Conservation (phyloP, 2,797 vertebrate species). For the Strix occidentalis region DNA sequence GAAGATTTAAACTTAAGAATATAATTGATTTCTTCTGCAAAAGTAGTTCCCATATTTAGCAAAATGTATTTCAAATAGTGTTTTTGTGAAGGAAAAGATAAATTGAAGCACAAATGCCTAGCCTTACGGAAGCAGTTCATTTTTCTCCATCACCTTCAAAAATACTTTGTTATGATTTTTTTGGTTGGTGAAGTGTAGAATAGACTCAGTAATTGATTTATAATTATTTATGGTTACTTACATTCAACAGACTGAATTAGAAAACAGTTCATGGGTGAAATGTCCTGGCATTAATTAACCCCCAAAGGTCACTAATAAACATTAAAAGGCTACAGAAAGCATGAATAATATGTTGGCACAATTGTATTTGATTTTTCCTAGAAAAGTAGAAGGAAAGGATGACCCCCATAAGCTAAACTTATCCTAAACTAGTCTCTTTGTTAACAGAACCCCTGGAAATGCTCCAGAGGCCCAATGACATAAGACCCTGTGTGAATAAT, state of each 20-base stretch:
- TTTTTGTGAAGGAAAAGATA: conserved; percentile 46
- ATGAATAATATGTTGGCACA: background rate
- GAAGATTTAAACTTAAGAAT: conserved; percentile 55
- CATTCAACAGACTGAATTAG: conserved; percentile 44
- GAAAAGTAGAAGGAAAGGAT: background rate
- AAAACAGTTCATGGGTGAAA: conserved; percentile 25
- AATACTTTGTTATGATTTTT: conserved; percentile 13
- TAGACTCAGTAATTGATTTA: conserved; percentile 33
- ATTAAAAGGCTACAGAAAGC: background rate
- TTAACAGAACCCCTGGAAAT: background rate
- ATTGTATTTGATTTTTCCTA: background rate
- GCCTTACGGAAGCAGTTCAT: conserved; percentile 14
- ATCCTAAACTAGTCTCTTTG: background rate
- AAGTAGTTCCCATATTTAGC: conserved; percentile 46
- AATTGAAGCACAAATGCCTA: conserved; percentile 46
- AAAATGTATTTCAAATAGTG: conserved; percentile 38
- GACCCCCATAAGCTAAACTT: background rate
- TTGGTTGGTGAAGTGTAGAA: background rate
- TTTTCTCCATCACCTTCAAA: conserved; percentile 49
- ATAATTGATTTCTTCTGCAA: conserved; percentile 69
- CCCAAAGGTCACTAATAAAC: conserved; percentile 26
- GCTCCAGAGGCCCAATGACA: background rate
- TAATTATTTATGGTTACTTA: conserved; percentile 49
- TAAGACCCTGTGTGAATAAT: background rate
- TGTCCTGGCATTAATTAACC: conserved; percentile 4